A percentile compares a stretch with the other conserved stretches of the same genome.
Evolutionary conservation across 2,888 invertebrate genomes (phyloP).

Genomic region (Hirudinaria manillensis): DNA sequence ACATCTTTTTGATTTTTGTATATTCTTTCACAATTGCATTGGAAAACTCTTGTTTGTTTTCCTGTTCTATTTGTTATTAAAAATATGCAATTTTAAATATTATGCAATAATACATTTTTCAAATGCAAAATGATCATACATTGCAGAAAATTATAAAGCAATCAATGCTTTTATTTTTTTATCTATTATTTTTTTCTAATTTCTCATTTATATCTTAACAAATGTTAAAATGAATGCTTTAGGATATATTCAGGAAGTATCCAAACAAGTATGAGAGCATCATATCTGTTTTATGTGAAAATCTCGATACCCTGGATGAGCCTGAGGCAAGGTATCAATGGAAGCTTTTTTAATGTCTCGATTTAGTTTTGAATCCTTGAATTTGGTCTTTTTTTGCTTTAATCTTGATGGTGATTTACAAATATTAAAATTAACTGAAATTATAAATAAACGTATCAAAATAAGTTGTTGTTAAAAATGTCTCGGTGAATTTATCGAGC

Average conservation of each 20-base stretch:
- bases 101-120: too few relatives aligned
- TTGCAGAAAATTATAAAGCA: too few relatives aligned
- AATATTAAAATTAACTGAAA: too few relatives aligned
- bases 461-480: not conserved
- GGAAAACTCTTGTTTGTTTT: too few relatives aligned
- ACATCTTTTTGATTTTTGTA: too few relatives aligned
- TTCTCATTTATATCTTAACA: too few relatives aligned
- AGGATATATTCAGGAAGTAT: constrained; percentile 67
- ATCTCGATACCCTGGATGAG: constrained; percentile 94
- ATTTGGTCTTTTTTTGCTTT: too few relatives aligned
- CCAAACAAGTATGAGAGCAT: constrained; percentile 99
- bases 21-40: too few relatives aligned
- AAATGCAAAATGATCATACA: too few relatives aligned
- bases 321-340: constrained; percentile 72
- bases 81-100: not conserved
- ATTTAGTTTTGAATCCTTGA: not conserved
- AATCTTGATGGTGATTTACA: too few relatives aligned
- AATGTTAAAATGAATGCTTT: not conserved
- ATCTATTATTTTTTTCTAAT: not conserved
- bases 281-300: constrained; percentile 96
- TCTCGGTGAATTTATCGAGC: not conserved
- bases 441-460: too few relatives aligned
- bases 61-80: not conserved
- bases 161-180: too few relatives aligned
- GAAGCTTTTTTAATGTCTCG: not conserved